Conservation (phyloP, 2,888 invertebrate species). For the Lasioglossum villosulum region DNA sequence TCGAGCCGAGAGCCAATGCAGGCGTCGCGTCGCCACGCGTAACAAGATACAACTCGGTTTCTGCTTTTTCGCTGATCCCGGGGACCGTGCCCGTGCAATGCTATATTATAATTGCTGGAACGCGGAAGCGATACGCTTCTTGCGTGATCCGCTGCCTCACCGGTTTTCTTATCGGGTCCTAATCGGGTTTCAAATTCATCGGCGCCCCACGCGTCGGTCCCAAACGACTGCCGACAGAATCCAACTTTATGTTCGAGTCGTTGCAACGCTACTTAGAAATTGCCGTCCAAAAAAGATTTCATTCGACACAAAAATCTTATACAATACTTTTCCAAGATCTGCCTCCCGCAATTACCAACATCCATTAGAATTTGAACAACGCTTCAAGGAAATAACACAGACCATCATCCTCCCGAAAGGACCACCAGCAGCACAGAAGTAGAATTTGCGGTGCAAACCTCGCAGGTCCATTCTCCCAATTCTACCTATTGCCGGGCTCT, state of each 20-base stretch:
- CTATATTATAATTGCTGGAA: conserved; percentile 60
- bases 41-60: conserved; percentile 49
- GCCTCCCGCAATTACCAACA: background rate
- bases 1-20: background rate
- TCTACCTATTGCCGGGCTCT: background rate
- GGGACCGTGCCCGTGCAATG: conserved; percentile 32
- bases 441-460: background rate
- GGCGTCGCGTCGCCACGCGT: conserved; percentile 25
- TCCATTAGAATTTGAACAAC: background rate
- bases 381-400: background rate
- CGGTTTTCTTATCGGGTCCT: conserved; percentile 22
- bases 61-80: conserved; percentile 52
- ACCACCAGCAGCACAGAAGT: background rate
- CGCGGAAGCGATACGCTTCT: conserved; percentile 53
- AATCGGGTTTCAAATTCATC: conserved; percentile 24
- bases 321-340: background rate
- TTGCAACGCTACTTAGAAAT: background rate
- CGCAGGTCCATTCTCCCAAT: background rate
- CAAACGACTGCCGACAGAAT: background rate
- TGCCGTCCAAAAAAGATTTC: background rate
- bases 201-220: background rate
- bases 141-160: conserved; percentile 16
- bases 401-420: background rate
- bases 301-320: background rate
- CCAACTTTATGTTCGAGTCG: background rate